Percentiles rank a stretch among this genome's conserved stretches.
These are phyloP conservation scores for Dasyornis broadbenti DNA, from an alignment of 2,113 vertebrate species.

Conservation along the genomic window DNA sequence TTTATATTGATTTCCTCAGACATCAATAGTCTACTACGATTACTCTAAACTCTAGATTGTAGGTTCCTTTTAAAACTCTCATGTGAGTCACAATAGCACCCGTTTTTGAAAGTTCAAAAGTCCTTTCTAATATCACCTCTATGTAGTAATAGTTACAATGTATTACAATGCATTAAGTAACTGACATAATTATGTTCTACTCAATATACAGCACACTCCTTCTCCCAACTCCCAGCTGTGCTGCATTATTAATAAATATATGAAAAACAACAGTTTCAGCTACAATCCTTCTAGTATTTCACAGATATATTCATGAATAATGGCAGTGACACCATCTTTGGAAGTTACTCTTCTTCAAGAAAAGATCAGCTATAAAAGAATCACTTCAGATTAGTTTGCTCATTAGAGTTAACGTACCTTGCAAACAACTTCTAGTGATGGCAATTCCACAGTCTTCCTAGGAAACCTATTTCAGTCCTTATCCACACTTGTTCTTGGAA, in stretches of 20 bases:
- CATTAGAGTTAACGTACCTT: not conserved
- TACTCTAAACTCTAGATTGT: not conserved
- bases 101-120: not conserved
- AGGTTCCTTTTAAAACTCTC: not conserved
- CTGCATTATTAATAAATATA: not conserved
- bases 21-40: not conserved
- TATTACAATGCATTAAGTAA: not conserved
- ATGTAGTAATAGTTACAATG: not conserved
- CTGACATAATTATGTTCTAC: not conserved
- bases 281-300: not conserved
- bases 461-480: not conserved
- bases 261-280: not conserved
- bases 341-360: not conserved
- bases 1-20: not conserved
- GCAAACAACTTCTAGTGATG: not conserved
- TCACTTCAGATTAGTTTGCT: not conserved
- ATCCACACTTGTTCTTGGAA: not conserved
- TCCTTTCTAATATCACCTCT: not conserved
- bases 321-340: not conserved
- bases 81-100: not conserved
- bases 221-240: not conserved
- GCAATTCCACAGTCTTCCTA: not conserved
- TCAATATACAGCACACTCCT: not conserved
- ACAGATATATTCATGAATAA: not conserved
- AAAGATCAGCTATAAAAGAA: not conserved